Evolutionary conservation across 1,140 invertebrate species (phyloP).

Genomic region (Brachystomella parvula): DNA sequence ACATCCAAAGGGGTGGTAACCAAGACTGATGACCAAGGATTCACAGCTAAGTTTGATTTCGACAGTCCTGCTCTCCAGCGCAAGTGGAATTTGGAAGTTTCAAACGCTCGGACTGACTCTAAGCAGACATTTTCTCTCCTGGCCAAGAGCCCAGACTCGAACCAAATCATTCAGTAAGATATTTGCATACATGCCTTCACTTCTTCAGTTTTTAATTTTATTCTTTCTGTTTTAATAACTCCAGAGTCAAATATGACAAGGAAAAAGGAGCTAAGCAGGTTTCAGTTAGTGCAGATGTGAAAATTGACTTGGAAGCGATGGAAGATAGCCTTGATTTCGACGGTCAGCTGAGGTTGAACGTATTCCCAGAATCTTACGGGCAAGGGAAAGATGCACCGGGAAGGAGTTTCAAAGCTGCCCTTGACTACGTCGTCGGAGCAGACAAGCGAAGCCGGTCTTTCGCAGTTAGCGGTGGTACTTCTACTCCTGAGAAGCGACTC

Average conservation of each 20-base stretch:
- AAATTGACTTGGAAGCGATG: not conserved
- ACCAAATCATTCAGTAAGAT: not conserved
- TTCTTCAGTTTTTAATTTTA: not conserved
- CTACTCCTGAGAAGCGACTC: not conserved
- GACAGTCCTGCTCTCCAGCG: not conserved
- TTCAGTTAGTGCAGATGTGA: not conserved
- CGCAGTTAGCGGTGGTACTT: not conserved
- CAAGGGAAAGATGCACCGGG: not conserved
- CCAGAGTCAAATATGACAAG: not conserved
- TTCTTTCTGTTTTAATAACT: no score
- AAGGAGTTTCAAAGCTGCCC: not conserved
- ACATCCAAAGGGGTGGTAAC: not conserved
- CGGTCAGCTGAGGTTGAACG: not conserved
- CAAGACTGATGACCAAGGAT: not conserved
- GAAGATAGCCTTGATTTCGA: not conserved
- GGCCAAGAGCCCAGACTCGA: not conserved
- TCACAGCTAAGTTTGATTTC: slow-evolving; percentile 3
- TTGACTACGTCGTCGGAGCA: not conserved
- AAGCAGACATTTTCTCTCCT: not conserved
- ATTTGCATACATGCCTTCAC: not conserved
- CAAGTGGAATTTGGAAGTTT: not conserved
- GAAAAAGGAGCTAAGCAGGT: not conserved
- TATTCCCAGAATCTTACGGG: no score
- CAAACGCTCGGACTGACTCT: not conserved
- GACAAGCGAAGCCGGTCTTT: not conserved